Conservation (phyloP, 2,888 invertebrate genomes). For the Drosophila melanosoma region DNA sequence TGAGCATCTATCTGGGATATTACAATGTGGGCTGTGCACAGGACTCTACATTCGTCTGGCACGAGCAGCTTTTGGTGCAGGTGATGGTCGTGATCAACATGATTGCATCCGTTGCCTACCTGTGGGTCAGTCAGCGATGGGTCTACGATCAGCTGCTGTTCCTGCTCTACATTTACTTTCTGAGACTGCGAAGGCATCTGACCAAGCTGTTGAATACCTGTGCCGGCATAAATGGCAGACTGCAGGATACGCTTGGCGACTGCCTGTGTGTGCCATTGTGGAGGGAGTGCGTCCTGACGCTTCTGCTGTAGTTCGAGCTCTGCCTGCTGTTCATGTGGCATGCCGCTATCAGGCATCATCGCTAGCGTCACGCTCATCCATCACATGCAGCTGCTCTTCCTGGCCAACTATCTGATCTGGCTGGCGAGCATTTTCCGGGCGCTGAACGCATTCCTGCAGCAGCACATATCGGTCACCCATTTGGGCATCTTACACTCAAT, state of each 20-base stretch:
- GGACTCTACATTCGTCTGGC: slow-evolving; percentile 29
- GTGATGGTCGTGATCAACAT: slow-evolving; percentile 37
- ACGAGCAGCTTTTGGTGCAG: slow-evolving; percentile 63
- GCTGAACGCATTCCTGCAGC: slow-evolving; percentile 42
- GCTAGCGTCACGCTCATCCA: slow-evolving; percentile 44
- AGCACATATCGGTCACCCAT: slow-evolving; percentile 42
- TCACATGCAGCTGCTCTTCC: slow-evolving; percentile 51
- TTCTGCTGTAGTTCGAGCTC: slow-evolving; percentile 43
- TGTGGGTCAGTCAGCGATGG: slow-evolving; percentile 56
- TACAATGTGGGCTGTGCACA: slow-evolving; percentile 50
- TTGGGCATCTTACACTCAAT: slow-evolving; percentile 35
- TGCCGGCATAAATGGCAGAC: slow-evolving; percentile 19
- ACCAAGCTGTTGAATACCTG: slow-evolving; percentile 49
- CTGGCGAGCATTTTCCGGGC: slow-evolving; percentile 57
- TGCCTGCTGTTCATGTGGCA: slow-evolving; percentile 53
- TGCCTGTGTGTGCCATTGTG: slow-evolving; percentile 51
- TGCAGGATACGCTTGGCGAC: slow-evolving; percentile 43
- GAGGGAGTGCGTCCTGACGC: slow-evolving; percentile 39
- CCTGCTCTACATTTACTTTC: slow-evolving; percentile 53
- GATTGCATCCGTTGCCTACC: slow-evolving; percentile 29
- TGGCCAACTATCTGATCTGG: slow-evolving; percentile 62
- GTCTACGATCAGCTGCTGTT: slow-evolving; percentile 48
- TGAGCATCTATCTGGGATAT: slow-evolving; percentile 59
- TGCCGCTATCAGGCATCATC: slow-evolving; percentile 55
- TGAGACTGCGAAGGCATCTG: slow-evolving; percentile 46